Evolutionary conservation across 2,888 invertebrate species (phyloP).

Genomic region (Amphipyra berbera): DNA sequence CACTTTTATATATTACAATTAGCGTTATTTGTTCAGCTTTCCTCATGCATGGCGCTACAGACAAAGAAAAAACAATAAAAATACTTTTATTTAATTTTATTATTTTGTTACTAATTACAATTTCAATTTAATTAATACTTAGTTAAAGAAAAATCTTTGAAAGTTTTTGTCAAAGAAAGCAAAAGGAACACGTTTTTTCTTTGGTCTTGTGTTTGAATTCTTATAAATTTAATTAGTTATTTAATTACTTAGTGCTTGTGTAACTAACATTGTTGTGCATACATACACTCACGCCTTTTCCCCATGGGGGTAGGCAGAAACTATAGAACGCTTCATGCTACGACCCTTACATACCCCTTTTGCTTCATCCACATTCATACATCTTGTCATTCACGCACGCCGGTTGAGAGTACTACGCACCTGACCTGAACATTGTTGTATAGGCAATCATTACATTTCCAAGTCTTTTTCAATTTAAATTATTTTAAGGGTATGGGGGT

Average conservation of each 20-base stretch:
- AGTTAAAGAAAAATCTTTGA: not conserved
- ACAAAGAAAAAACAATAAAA: constrained; percentile 80
- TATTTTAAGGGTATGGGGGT: too few species aligned
- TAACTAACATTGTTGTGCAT: too few species aligned
- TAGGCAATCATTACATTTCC: too few species aligned
- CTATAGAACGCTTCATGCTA: too few species aligned
- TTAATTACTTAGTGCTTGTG: not conserved
- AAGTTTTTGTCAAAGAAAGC: not conserved
- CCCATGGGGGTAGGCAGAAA: too few species aligned
- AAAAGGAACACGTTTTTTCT: constrained; percentile 75
- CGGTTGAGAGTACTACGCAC: too few species aligned
- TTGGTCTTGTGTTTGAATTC: constrained; percentile 78
- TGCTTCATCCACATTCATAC: too few species aligned
- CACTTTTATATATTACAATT: constrained; percentile 76
- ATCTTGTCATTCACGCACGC: too few species aligned
- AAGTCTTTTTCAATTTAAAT: too few species aligned
- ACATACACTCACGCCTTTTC: too few species aligned
- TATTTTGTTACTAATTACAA: not conserved
- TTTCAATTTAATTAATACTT: not conserved
- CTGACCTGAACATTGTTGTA: too few species aligned
- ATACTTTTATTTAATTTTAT: not conserved
- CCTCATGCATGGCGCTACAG: constrained; percentile 27
- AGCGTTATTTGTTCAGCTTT: constrained; percentile 48
- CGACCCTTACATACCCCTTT: too few species aligned
- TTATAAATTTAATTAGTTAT: not conserved